A percentile compares a stretch with the other conserved stretches of the same genome.
Evolutionary conservation across 2,888 invertebrate genomes (phyloP).

Genomic region (Luperina testacea): DNA sequence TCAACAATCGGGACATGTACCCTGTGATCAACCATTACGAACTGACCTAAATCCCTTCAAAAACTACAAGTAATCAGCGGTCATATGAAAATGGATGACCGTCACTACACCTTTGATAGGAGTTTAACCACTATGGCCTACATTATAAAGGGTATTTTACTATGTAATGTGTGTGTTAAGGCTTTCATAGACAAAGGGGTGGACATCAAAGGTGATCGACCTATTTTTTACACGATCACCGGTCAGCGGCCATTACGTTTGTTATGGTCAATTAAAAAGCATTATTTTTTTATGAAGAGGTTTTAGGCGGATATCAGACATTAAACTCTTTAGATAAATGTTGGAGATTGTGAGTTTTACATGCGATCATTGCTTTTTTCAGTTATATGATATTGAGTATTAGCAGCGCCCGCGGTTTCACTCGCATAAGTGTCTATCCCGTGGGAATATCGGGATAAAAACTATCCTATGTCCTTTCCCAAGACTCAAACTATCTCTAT

Average conservation of each 20-base stretch:
- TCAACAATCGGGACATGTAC: conserved; percentile 71
- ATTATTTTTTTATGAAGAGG: conserved; percentile 37
- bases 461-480: too few relatives aligned
- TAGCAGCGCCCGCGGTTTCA: too few relatives aligned
- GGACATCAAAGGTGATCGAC: conserved; percentile 74
- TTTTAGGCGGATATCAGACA: conserved; percentile 29
- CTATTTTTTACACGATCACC: conserved; percentile 64
- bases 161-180: conserved; percentile 26
- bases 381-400: background rate
- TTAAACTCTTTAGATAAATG: conserved; percentile 44
- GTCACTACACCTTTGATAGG: conserved; percentile 46
- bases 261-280: conserved; percentile 50
- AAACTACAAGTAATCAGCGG: conserved; percentile 45
- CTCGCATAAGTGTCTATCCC: too few relatives aligned
- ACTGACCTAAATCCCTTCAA: conserved; percentile 61
- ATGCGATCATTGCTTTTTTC: conserved; percentile 4
- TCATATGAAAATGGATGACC: conserved; percentile 61
- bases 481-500: too few relatives aligned
- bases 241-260: conserved; percentile 61
- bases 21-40: conserved; percentile 66
- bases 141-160: conserved; percentile 60
- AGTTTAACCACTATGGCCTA: conserved; percentile 64
- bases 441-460: too few relatives aligned
- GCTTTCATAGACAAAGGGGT: conserved; percentile 63
- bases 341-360: conserved; percentile 23